Evolutionary conservation across 2,888 invertebrate species (phyloP).

Genomic region (Hydriomena furcata): DNA sequence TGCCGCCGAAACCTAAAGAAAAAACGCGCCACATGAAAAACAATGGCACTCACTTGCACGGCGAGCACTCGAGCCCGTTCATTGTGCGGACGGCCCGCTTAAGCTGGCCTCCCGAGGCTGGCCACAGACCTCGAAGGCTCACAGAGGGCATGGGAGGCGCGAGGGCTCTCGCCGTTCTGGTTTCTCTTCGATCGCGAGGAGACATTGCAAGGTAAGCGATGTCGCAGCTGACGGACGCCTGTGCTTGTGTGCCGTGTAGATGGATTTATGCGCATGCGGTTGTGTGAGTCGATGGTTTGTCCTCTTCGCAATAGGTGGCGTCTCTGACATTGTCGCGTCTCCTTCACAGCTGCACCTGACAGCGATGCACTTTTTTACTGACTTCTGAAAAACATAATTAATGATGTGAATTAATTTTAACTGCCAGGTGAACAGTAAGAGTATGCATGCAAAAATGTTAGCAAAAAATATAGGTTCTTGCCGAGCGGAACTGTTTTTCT

Average conservation of each 20-base stretch:
- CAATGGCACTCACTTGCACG: constrained; percentile 73
- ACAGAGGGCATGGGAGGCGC: constrained; percentile 17
- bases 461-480: constrained; percentile 3
- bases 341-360: constrained; percentile 3
- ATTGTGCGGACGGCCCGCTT: constrained; percentile 47
- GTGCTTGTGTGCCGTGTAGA: constrained; percentile 42
- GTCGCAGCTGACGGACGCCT: constrained; percentile 42
- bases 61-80: constrained; percentile 51
- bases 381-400: constrained; percentile 10
- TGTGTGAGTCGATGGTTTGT: constrained; percentile 41
- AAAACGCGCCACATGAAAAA: constrained; percentile 65
- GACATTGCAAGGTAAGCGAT: constrained; percentile 47
- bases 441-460: constrained; percentile 5
- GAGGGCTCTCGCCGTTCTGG: constrained; percentile 22
- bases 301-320: constrained; percentile 45
- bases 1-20: constrained; percentile 54
- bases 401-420: constrained; percentile 6
- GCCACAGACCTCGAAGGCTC: constrained; percentile 1
- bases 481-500: constrained; percentile 4
- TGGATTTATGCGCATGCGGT: constrained; percentile 44
- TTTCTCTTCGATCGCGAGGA: constrained; percentile 27
- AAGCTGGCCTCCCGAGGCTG: constrained; percentile 36
- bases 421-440: constrained; percentile 2
- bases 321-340: constrained; percentile 6
- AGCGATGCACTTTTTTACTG: background rate